These are phyloP conservation scores for Sturmia bella DNA, from an alignment of 2,888 invertebrate species.

Conservation along the genomic window DNA sequence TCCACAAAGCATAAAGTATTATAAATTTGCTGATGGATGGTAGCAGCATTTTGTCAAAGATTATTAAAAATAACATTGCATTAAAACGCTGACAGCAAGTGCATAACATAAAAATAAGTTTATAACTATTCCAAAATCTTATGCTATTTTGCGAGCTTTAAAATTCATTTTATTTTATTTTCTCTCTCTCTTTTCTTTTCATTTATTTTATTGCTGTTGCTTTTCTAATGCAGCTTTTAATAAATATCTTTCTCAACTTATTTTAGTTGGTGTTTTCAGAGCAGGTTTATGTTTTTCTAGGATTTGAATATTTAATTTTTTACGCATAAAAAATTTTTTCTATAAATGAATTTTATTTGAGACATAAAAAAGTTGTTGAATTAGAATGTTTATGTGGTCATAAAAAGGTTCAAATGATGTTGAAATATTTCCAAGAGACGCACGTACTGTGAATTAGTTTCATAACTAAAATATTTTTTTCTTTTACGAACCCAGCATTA, in stretches of 20 bases:
- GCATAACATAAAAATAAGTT: too few relatives aligned
- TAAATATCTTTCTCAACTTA: background rate
- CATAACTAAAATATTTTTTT: background rate
- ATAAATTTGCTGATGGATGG: too few relatives aligned
- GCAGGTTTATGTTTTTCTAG: conserved; percentile 3
- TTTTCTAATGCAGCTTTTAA: background rate
- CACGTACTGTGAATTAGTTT: conserved; percentile 2
- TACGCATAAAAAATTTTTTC: background rate
- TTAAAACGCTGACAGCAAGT: too few relatives aligned
- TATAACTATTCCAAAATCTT: too few relatives aligned
- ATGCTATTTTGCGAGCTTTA: too few relatives aligned
- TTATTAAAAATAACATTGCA: too few relatives aligned
- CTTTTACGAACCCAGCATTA: conserved; percentile 13
- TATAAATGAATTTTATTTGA: conserved; percentile 13
- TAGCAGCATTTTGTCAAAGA: too few relatives aligned
- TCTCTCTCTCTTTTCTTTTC: too few relatives aligned
- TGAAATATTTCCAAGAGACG: conserved; percentile 9
- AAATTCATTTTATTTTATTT: too few relatives aligned
- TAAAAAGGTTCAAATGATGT: conserved; percentile 23
- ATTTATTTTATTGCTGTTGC: too few relatives aligned
- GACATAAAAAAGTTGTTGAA: conserved; percentile 37
- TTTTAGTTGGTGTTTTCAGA: background rate
- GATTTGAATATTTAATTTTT: conserved; percentile 35
- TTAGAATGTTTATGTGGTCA: conserved; percentile 32
- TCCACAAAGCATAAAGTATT: too few relatives aligned